Base-by-base conservation (phyloP, 2,797 vertebrate species). In the Eurystomus glaucurus region DNA sequence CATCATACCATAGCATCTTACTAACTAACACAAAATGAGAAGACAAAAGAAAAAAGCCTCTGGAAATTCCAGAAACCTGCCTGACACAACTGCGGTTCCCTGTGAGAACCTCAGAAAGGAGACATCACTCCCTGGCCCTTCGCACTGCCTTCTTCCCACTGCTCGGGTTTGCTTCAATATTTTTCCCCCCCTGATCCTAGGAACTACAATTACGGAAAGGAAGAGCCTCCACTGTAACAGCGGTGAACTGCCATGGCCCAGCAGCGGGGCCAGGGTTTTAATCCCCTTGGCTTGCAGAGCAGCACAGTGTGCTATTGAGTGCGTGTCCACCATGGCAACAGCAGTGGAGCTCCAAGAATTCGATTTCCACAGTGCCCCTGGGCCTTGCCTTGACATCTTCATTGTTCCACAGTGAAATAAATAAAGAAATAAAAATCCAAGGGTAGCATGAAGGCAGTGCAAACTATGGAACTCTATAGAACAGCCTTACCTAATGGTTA, bases 321-420 rank as follows among this genome's bases (percentile, higher is more conserved):
- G 97, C 96, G 94, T 98, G 96, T 95, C 98, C 98, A 98, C 98
- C 98, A 98, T 98, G 98, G 98, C 98, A 99, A 99, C 98, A 93
- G 93, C 77, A 54, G 90, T 91, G 93, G 79, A 72, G 95, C 97
- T 98, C 98, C 98, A 98, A 98, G 97, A 98, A 98, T 98, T 97
- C 91, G 22, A 98, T 98, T 98, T 98, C 97, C 98, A 98, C 97
- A 28, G 96, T 94, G 96, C 98, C 98, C 97, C 96, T 81, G 92
- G 97, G 97, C 97, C 97, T 93, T 85, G 88, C 96, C 98, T 96
- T 98, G 98, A 98, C 98, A 97, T 98, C 98, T 98, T 98, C 97
- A 98, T 98, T 98, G 97, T 98, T 97, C 97, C 90, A 87, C 69
- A 16, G 98, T 68, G 26, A 95, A 93, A 95, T 39, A 62, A 86